Base-by-base conservation (phyloP, 2,113 vertebrate species). In the Opisthocomus hoazin region DNA sequence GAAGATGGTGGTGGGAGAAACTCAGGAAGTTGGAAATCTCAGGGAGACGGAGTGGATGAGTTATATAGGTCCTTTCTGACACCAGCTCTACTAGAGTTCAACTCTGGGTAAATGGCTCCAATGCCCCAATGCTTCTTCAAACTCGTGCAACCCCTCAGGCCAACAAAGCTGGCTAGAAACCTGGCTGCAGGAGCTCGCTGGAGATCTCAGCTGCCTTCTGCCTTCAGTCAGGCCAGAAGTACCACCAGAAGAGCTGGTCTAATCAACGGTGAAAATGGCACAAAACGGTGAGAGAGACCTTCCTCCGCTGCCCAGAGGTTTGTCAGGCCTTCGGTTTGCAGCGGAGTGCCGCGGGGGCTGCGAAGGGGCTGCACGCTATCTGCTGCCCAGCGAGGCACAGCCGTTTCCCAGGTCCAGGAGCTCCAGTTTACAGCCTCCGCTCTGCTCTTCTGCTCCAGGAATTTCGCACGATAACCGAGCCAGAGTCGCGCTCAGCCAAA, bases 21-120 rank as follows among this genome's bases (percentile, higher is more conserved):
- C 91, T 79, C 80, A 93, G 95, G 90, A 96, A 96, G 94, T 73
- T 74, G 84, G 94, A 60, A 93, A 91, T 74, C 74, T 37, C 30
- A 27, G 81, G 92, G 85, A 63, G 94, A 91, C 2, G 13, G 84
- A 69, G 50, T 41, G 50, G 73, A 76, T 57, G 89, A 36, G 92
- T 34, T 82, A 66, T n/a, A n/a, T 9, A n/a, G 92, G 82, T 76
- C 74, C 57, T 34, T 54, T 86, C 68, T 91, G 61, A 53, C 87
- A 60, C 84, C 89, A 73, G 73, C 36, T 70, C 66, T 26, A 26
- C 45, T 7, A 6, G 50, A 90, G 86, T 66, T 32, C 61, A 73
- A 18, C 45, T 69, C 11, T 79, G 46, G 37, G 58, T 77, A 85
- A 53, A 69, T 6, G 46, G 7, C 34, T 36, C 58, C 7, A 29